Evolutionary conservation across 2,113 vertebrate genomes (phyloP), one percentile per base, ranked within the genome.

Genomic region (Ardeotis arabs): DNA sequence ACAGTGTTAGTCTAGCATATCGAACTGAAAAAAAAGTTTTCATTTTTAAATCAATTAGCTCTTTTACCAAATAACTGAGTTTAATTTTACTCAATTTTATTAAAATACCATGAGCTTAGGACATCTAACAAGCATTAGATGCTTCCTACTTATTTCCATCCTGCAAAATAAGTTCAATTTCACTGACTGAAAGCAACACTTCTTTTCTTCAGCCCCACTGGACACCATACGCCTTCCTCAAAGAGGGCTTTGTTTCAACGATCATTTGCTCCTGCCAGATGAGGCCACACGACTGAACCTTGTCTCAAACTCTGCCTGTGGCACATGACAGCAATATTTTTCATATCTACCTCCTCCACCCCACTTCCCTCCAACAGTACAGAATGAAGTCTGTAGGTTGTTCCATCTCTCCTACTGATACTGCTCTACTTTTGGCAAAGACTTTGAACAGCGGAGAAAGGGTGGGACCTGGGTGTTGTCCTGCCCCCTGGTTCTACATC

Each of bases 381-480:
- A 41, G 8, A 5, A 19, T 50, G 39, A 81, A 49, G 6, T 4
- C 4, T 56, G 37, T 14, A 76, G 33, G 21, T 16, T 70, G 5
- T 66, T 77, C n/a, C 12, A 12, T 9, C 37, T 60, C 19, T 68
- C 31, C 37, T 67, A 16, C 7, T 35, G 20, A 31, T 27, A 14
- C 2, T 22, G 5, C 27, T 15, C 44, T 27, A 9, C 24, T n/a
- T 81, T 37, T n/a, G 29, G 20, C 31, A 87, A 49, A 50, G 50
- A 31, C 18, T 73, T 47, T 10, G 13, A 70, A 9, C 0, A 1
- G 18, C 27, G 10, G 11, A 82, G 8, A 29, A 70, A 29, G 28
- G 18, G 6, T 41, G 39, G 17, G 44, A 80, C 10, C 5, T 0
- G 0, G 10, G 25, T 52, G 20, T 14, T 37, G 1, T 31, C 21